Percentiles rank a stretch among this genome's conserved stretches.
Evolutionary conservation across 1,140 invertebrate species (phyloP).

Genomic region (Drosophila sp.): DNA sequence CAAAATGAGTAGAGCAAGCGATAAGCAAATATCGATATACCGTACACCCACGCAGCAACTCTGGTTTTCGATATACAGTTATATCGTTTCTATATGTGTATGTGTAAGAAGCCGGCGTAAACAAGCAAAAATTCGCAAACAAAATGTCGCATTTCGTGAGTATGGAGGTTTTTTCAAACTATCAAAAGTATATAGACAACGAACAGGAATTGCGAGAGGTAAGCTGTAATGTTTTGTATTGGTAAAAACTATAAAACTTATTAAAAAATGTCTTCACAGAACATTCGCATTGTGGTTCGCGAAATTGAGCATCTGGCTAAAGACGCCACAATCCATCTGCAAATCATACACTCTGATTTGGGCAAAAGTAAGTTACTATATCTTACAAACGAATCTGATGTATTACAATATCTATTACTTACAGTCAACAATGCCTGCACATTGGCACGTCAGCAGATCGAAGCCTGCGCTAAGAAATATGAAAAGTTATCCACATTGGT

Average conservation of each 20-base stretch:
- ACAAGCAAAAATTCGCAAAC: conserved; percentile 36
- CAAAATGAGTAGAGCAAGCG: too few species aligned
- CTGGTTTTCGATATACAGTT: conserved; percentile 22
- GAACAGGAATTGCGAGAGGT: conserved; percentile 89
- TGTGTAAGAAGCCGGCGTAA: conserved; percentile 52
- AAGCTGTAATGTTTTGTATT: not conserved
- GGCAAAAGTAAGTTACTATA: conserved; percentile 85
- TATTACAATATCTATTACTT: not conserved
- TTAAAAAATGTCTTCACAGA: conserved; percentile 84
- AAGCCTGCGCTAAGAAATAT: conserved; percentile 86
- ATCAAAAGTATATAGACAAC: conserved; percentile 87
- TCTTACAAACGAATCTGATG: not conserved
- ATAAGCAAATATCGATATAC: conserved; percentile 19
- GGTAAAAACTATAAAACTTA: not conserved
- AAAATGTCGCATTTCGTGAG: conserved; percentile 79
- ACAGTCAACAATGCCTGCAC: conserved; percentile 85
- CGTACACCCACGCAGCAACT: not conserved
- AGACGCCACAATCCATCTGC: conserved; percentile 89
- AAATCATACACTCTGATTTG: conserved; percentile 89
- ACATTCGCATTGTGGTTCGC: conserved; percentile 88
- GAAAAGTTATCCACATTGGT: conserved; percentile 86
- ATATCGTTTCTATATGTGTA: conserved; percentile 10
- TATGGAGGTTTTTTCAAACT: conserved; percentile 87
- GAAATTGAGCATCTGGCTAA: conserved; percentile 89
- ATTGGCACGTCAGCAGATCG: conserved; percentile 86